Percentiles rank a stretch among this genome's conserved stretches.
phyloP scores from a whole-genome alignment of 2,113 vertebrate species.

The Aegithalos caudatus region DNA sequence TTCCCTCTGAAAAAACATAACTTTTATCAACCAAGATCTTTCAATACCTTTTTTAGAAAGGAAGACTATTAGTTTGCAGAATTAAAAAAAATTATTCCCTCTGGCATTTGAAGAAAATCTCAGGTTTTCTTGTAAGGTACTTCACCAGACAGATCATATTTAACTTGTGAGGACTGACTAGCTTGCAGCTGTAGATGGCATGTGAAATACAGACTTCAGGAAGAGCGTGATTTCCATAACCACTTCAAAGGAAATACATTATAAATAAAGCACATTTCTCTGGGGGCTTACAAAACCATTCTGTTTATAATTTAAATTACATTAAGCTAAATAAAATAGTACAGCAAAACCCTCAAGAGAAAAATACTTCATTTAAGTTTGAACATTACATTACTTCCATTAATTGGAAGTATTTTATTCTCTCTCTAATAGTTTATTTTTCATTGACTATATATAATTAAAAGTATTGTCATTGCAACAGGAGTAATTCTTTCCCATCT shows the following conservation, averaged over 20 bases:
- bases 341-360: conserved; percentile 1
- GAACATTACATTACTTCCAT: conserved; percentile 25
- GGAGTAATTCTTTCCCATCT: neutral
- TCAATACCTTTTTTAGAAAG: neutral
- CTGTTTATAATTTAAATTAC: conserved; percentile 55
- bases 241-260: conserved; percentile 52
- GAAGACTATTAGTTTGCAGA: neutral
- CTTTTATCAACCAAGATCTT: neutral
- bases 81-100: neutral
- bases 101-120: neutral
- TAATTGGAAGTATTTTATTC: conserved; percentile 49
- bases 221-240: conserved; percentile 32
- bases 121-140: neutral
- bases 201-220: neutral
- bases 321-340: conserved; percentile 47
- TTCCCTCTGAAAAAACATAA: neutral
- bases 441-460: conserved; percentile 31
- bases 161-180: neutral
- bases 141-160: neutral
- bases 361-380: conserved; percentile 51
- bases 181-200: conserved; percentile 27
- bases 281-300: conserved; percentile 28
- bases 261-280: conserved; percentile 54
- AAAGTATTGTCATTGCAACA: neutral
- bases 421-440: conserved; percentile 23